These are phyloP conservation scores for Cecidostiba fungosa DNA, from an alignment of 2,888 invertebrate species.

Conservation along the genomic window DNA sequence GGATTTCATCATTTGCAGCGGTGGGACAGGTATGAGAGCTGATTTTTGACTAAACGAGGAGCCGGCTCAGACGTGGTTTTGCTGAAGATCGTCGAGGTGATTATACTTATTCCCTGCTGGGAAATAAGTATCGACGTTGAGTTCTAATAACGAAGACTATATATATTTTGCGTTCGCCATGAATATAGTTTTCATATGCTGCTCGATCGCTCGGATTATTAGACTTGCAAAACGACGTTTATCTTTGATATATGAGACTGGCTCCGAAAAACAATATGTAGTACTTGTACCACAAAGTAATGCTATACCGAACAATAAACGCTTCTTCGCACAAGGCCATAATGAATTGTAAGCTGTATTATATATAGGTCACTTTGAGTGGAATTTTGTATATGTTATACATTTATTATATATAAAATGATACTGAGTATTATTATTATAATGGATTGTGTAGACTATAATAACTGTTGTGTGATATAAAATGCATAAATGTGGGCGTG, in stretches of 20 bases:
- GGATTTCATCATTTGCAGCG: conserved; percentile 65
- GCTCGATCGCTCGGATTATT: conserved; percentile 52
- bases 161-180: conserved; percentile 45
- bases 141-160: conserved; percentile 31
- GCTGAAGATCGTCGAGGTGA: conserved; percentile 74
- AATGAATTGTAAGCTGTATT: neutral
- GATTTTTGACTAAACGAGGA: conserved; percentile 83
- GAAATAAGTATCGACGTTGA: conserved; percentile 38
- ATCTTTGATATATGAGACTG: conserved; percentile 67
- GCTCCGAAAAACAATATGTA: conserved; percentile 67
- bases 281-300: conserved; percentile 1
- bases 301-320: conserved; percentile 37
- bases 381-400: neutral
- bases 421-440: neutral
- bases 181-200: conserved; percentile 32
- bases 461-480: neutral
- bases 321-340: conserved; percentile 46
- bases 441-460: neutral
- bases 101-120: neutral
- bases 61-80: conserved; percentile 82
- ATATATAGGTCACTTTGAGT: neutral
- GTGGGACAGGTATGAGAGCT: conserved; percentile 72
- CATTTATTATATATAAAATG: neutral
- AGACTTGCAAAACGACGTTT: conserved; percentile 67
- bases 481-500: neutral